Evolutionary conservation across 30 jellyfish, hydroid and myxozoan genomes (phyloP).

Genomic region (Haliclystus octoradiatus): DNA sequence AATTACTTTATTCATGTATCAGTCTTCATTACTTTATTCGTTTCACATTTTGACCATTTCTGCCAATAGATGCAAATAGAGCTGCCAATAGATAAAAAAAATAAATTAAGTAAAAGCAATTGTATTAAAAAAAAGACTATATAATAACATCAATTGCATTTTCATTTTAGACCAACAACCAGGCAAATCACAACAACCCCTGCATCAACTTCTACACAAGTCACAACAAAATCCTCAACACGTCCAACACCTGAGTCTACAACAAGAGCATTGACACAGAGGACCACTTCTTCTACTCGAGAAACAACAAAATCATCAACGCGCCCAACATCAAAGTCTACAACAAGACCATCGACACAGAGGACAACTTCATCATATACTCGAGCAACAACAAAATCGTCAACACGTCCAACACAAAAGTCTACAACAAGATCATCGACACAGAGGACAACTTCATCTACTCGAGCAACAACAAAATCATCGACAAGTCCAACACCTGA

Average conservation of each 20-base stretch:
- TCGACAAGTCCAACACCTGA: not conserved
- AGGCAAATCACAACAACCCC: constrained; percentile 1
- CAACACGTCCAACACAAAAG: constrained; percentile 9
- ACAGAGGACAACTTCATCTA: not conserved
- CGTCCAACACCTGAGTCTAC: not conserved
- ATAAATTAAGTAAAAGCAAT: too few species aligned
- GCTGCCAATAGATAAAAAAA: too few species aligned
- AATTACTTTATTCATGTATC: too few species aligned
- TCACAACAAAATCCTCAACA: constrained; percentile 4
- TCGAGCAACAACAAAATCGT: constrained; percentile 1
- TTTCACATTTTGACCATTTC: too few species aligned
- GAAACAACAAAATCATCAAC: not conserved
- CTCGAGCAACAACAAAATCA: not conserved
- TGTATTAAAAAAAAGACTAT: too few species aligned
- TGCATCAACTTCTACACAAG: not conserved
- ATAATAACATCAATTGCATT: too few species aligned
- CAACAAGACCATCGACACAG: not conserved
- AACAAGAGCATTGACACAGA: constrained; percentile 6
- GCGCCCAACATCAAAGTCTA: not conserved
- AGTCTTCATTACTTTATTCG: too few species aligned
- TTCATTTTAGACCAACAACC: not conserved
- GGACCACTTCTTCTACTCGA: too few species aligned
- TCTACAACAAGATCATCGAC: not conserved
- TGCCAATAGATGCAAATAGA: too few species aligned
- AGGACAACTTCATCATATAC: not conserved